Evolutionary conservation across 2,797 vertebrate species (phyloP).

Genomic region (Microctenopoma lineatum): DNA sequence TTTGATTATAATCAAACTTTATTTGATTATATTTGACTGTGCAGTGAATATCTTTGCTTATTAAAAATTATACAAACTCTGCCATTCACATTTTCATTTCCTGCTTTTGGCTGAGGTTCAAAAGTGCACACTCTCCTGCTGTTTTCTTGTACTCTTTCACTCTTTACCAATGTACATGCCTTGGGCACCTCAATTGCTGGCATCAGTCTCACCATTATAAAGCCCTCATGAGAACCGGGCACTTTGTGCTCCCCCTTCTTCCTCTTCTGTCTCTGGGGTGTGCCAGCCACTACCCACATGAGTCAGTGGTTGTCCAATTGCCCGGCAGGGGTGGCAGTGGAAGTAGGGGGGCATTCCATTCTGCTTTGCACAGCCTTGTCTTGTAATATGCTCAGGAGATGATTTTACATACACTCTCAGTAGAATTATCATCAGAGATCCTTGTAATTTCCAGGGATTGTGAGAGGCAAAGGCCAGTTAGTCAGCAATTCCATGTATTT

Average conservation of each 20-base stretch:
- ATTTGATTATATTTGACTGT: constrained; percentile 15
- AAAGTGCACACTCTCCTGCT: constrained; percentile 44
- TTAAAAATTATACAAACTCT: constrained; percentile 29
- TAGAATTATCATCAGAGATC: constrained; percentile 16
- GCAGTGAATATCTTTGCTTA: constrained; percentile 25
- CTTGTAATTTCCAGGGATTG: constrained; percentile 33
- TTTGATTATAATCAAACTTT: constrained; percentile 4
- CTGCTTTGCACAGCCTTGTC: constrained; percentile 57
- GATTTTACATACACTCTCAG: constrained; percentile 34
- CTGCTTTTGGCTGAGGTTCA: constrained; percentile 22
- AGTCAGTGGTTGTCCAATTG: constrained; percentile 53
- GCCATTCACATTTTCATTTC: constrained; percentile 19
- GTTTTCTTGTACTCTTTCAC: constrained; percentile 40
- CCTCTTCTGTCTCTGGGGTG: constrained; percentile 45
- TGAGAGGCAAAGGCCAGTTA: constrained; percentile 32
- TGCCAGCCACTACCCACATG: constrained; percentile 44
- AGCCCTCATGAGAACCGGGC: constrained; percentile 65
- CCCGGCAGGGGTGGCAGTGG: constrained; percentile 41
- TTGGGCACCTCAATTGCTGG: constrained; percentile 60
- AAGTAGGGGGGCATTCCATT: constrained; percentile 56
- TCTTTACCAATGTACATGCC: constrained; percentile 33
- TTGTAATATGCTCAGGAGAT: constrained; percentile 57
- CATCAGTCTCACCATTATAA: constrained; percentile 52
- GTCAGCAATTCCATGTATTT: constrained; percentile 31
- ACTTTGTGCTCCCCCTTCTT: constrained; percentile 33